A percentile compares a stretch with the other conserved stretches of the same genome.
Evolutionary conservation across 2,797 vertebrate species (phyloP).

Genomic region (Pseudomugil tenellus): DNA sequence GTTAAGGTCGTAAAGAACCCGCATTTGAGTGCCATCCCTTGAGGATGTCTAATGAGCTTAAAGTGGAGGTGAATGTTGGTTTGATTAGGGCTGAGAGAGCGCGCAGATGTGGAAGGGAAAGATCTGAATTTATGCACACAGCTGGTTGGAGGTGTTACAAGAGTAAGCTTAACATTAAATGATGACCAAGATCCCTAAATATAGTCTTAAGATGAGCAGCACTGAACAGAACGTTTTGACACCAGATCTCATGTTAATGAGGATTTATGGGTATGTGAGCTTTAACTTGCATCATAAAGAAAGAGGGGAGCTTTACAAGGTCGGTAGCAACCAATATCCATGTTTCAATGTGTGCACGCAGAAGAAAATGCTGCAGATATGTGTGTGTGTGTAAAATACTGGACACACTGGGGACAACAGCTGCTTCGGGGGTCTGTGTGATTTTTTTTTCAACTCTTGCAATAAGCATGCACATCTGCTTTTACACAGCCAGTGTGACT

Average conservation of each 20-base stretch:
- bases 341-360: conserved; percentile 17
- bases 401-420: conserved; percentile 59
- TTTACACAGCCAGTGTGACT: conserved; percentile 7
- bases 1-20: conserved; percentile 26
- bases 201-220: background rate
- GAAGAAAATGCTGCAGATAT: conserved; percentile 22
- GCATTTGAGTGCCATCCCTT: conserved; percentile 35
- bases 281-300: conserved; percentile 5
- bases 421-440: conserved; percentile 67
- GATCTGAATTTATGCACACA: conserved; percentile 30
- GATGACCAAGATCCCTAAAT: conserved; percentile 8
- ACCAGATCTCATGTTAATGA: background rate
- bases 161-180: conserved; percentile 41
- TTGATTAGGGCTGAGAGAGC: conserved; percentile 53
- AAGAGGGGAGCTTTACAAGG: conserved; percentile 18
- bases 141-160: conserved; percentile 26
- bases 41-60: conserved; percentile 63
- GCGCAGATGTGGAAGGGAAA: conserved; percentile 56
- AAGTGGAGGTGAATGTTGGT: conserved; percentile 44
- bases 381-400: conserved; percentile 27
- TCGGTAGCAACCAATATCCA: background rate
- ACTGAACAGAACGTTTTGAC: conserved; percentile 9
- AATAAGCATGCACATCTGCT: conserved; percentile 27
- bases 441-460: conserved; percentile 32
- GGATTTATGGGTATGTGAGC: background rate